Conservation (phyloP, 2,888 invertebrate genomes). For the Hoplodrina ambigua region DNA sequence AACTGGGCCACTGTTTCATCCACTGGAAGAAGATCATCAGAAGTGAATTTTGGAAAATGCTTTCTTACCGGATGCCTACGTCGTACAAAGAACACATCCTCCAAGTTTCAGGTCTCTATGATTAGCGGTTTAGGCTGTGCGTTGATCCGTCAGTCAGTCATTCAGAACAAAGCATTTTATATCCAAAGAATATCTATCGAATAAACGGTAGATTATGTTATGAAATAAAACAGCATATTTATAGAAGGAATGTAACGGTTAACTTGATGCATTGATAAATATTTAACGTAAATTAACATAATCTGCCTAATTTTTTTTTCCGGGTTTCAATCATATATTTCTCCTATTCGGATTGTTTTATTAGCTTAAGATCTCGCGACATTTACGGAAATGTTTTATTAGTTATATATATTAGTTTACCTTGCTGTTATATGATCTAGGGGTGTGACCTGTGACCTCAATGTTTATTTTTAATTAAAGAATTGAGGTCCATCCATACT, state of each 20-base stretch:
- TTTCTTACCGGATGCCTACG: too few species aligned
- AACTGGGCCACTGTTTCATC: too few species aligned
- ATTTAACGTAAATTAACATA: slow-evolving; percentile 15
- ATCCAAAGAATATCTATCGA: too few species aligned
- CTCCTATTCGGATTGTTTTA: background rate
- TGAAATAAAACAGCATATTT: background rate
- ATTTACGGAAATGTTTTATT: background rate
- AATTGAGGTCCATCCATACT: slow-evolving; percentile 2
- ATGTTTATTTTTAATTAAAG: slow-evolving; percentile 1
- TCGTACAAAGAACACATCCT: too few species aligned
- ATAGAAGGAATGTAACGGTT: background rate
- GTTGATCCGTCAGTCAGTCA: too few species aligned
- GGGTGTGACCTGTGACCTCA: background rate
- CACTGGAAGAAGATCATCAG: too few species aligned
- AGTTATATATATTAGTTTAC: background rate
- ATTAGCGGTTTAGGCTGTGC: too few species aligned
- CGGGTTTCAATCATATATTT: slow-evolving; percentile 9
- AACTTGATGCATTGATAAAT: slow-evolving; percentile 23
- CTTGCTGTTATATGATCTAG: background rate
- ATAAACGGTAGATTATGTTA: background rate
- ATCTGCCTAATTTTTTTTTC: background rate
- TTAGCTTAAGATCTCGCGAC: background rate
- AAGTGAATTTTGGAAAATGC: too few species aligned
- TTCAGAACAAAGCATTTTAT: too few species aligned
- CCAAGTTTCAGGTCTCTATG: too few species aligned